Percentiles rank a stretch among this genome's conserved stretches.
Conservation (phyloP, 1,140 invertebrate species). For the Caerostris extrusa region DNA sequence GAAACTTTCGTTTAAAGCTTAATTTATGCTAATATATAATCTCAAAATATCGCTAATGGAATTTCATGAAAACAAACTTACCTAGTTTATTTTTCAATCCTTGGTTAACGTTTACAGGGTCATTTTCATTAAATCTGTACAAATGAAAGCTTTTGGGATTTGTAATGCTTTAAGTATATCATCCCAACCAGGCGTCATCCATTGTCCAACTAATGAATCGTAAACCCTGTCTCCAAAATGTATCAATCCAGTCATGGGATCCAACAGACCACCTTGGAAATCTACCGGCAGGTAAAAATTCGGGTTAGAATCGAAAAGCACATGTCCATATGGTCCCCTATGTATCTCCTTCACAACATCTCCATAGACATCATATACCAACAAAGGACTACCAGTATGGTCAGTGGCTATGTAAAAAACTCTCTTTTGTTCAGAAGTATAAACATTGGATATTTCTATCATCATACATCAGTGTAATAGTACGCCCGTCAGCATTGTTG, state of each 20-base stretch:
- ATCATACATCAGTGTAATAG: conserved; percentile 93
- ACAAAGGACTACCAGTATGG: conserved; percentile 94
- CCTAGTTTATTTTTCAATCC: conserved; percentile 77
- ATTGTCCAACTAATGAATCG: conserved; percentile 95
- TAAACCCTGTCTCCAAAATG: conserved; percentile 93
- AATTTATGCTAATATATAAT: no score
- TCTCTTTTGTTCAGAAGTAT: conserved; percentile 80
- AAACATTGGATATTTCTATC: conserved; percentile 90
- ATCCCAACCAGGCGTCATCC: conserved; percentile 96
- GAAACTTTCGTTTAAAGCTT: no score
- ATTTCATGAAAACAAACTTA: conserved; percentile 33
- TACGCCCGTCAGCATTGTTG: conserved; percentile 91
- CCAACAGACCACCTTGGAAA: conserved; percentile 93
- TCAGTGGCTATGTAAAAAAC: conserved; percentile 95
- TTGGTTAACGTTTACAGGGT: conserved; percentile 90
- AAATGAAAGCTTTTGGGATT: conserved; percentile 95
- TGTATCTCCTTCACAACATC: conserved; percentile 95
- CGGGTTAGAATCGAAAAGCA: conserved; percentile 94
- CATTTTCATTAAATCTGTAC: conserved; percentile 94
- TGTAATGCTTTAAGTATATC: conserved; percentile 88
- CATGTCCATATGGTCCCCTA: conserved; percentile 94
- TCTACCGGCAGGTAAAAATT: conserved; percentile 95
- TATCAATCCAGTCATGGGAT: conserved; percentile 91
- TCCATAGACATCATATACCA: conserved; percentile 94
- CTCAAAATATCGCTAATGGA: no score